Evolutionary conservation across 23 tunicate species (phyloP), one percentile per base, ranked within the genome.

Genomic region (Halocynthia roretzi): DNA sequence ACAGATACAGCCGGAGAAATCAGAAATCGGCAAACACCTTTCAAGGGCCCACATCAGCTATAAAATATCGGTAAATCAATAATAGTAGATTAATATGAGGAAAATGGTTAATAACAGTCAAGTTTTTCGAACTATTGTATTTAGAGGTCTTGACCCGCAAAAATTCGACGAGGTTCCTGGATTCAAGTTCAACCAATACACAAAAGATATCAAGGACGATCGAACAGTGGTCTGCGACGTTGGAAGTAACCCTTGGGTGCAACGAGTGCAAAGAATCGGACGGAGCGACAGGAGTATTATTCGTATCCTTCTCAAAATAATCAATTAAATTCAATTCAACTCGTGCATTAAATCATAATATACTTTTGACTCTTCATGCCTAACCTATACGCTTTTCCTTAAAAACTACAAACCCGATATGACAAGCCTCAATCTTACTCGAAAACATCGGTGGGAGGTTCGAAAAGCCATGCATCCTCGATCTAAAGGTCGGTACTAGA

Each of bases 181-280:
- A 20, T 84, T 84, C 53, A 58, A 61, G 8, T 51, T 15, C 8
- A 78, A 84, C 74, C 23, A 56, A 22, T 84, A 67, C 77, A 78
- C 83, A 0, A 54, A 21, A 20, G 89, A 84, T 65, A 22, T 21
- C 5, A 84, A 78, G 68, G 52, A 31, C 50, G 54, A 70, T 8
- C 75, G 83, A 18, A 71, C 62, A 31, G 44, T 31, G 44, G 44
- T 31, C 44, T 31, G 44, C 44, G 44, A 31, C 11, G 61, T 77
- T 52, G 89, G 89, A 14, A 62, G 63, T 17, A 84, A 84, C 54
- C 89, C 89, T 62, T 84, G 89, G 89, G 83, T 71, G 48, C 57
- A 80, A 10, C 76, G 89, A n/a, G 79, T 84, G 52, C 83, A 71
- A 7, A 44, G 79, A 8, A 67, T 56, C n/a, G 79, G 70, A 17